A percentile compares a stretch with the other conserved stretches of the same genome.
These are phyloP conservation scores for Tachysurus vachellii DNA, from an alignment of 2,113 vertebrate species.

Conservation along the genomic window DNA sequence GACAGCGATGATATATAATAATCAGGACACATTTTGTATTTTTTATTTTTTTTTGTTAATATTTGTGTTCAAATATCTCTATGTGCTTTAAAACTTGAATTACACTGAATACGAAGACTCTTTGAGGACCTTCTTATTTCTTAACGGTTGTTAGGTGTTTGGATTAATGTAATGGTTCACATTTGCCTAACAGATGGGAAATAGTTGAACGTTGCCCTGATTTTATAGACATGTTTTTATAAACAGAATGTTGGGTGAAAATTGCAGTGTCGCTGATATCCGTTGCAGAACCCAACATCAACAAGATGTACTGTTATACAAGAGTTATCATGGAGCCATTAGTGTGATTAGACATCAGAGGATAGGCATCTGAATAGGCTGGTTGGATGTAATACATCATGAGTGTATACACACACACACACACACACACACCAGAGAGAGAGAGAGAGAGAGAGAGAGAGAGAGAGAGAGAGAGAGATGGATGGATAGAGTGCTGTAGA, in stretches of 20 bases:
- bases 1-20: too few relatives aligned
- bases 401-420: not conserved
- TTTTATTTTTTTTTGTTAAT: not conserved
- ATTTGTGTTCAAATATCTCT: not conserved
- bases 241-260: not conserved
- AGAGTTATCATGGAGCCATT: conserved; percentile 38
- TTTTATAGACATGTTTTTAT: conserved; percentile 23
- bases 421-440: not conserved
- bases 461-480: conserved; percentile 17
- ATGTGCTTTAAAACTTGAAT: not conserved
- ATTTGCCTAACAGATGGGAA: not conserved
- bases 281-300: not conserved
- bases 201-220: not conserved
- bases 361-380: conserved; percentile 33
- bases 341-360: conserved; percentile 46
- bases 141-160: not conserved
- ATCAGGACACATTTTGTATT: not conserved
- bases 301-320: conserved; percentile 6
- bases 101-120: not conserved
- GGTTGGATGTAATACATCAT: conserved; percentile 32
- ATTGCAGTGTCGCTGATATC: not conserved
- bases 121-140: not conserved
- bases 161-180: not conserved
- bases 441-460: conserved; percentile 15
- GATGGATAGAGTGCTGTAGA: conserved; percentile 24